phyloP scores from a whole-genome alignment of 2,797 vertebrate species.

The Pelodytes ibericus region DNA sequence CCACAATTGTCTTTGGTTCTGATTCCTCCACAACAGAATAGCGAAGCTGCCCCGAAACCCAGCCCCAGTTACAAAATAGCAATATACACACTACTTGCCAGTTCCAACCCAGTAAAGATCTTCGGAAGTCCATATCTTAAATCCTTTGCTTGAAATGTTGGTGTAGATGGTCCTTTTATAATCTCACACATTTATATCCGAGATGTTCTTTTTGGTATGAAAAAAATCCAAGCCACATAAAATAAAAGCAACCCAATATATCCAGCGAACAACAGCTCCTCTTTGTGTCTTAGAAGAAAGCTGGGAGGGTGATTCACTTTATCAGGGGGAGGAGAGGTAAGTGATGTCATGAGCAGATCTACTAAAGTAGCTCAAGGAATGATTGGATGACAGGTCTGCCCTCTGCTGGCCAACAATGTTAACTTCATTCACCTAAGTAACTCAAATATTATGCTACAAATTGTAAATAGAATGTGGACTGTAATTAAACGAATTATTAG shows the following conservation, averaged over 20 bases:
- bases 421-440: no score
- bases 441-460: no score
- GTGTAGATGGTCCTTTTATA: neutral
- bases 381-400: constrained; percentile 33
- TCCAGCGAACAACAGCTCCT: neutral
- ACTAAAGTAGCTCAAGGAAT: neutral
- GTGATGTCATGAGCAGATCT: constrained; percentile 10
- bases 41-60: constrained; percentile 24
- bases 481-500: no score
- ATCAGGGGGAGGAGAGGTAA: constrained; percentile 32
- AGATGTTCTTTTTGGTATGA: no score
- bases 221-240: neutral
- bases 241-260: no score
- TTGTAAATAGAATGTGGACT: no score
- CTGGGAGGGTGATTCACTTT: constrained; percentile 29
- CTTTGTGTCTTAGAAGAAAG: constrained; percentile 24
- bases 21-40: constrained; percentile 41
- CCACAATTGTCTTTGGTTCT: constrained; percentile 10
- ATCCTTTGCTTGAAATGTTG: neutral
- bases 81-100: constrained; percentile 30
- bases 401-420: constrained; percentile 21
- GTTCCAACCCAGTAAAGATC: constrained; percentile 8
- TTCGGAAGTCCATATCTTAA: constrained; percentile 39
- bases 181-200: no score
- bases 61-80: constrained; percentile 37